Evolutionary conservation across 2,888 invertebrate species (phyloP).

Genomic region (Odontothrips loti): DNA sequence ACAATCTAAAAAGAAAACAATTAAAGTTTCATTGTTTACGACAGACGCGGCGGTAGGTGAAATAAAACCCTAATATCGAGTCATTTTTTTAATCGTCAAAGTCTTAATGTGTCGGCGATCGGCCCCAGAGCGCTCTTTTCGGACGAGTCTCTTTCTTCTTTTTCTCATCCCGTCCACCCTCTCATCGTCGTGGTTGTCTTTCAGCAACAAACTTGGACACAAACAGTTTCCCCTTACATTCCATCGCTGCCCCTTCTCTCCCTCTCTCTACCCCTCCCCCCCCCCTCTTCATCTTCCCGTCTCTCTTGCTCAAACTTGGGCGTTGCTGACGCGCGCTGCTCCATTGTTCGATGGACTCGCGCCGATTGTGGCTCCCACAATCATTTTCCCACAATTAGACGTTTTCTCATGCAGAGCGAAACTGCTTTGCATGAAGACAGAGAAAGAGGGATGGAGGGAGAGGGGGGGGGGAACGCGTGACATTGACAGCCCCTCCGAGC

Average conservation of each 20-base stretch:
- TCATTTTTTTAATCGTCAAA: background rate
- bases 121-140: no score
- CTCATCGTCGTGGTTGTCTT: no score
- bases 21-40: no score
- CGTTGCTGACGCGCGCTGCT: background rate
- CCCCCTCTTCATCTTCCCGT: background rate
- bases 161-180: no score
- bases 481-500: no score
- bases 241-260: background rate
- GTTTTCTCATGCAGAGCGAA: constrained; percentile 6
- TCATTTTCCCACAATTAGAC: background rate
- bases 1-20: no score
- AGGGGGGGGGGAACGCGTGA: background rate
- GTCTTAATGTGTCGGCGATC: background rate
- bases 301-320: background rate
- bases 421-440: constrained; percentile 22
- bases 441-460: background rate
- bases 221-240: background rate
- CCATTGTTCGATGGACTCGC: background rate
- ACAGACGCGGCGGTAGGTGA: no score
- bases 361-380: background rate
- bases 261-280: background rate
- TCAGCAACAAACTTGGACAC: no score
- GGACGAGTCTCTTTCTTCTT: background rate
- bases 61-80: background rate